Base-by-base conservation (phyloP, 2,113 vertebrate species). In the Varanus salvator region DNA sequence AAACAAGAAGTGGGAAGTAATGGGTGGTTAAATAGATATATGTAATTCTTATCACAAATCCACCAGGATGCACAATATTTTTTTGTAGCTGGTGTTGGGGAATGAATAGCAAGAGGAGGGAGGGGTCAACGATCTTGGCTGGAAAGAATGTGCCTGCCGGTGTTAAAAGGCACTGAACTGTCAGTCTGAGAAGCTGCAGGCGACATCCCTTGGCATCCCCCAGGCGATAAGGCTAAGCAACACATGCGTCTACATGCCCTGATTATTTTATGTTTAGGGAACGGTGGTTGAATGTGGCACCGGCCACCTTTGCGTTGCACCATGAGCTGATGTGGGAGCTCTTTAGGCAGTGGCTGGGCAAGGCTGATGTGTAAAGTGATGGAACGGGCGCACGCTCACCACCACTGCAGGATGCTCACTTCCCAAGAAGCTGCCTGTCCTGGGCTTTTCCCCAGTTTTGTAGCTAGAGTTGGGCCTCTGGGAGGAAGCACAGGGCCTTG, bases 1-100 rank as follows among this genome's bases (percentile, higher is more conserved):
- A 66, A 82, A 90, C 52, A 89, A 84, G 74, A 8, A 52, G 72
- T 57, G 48, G 14, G 34, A 86, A 78, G 11, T 19, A 91, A 88
- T 6, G 0, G 3, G 84, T 44, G 15, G 23, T 50, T 1, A 80
- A 87, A 85, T n/a, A 0, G 77, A 82, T 0, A 4, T 75, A 75
- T 92, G 0, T 50, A 75, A 7, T 76, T 89, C 81, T 88, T 44
- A n/a, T 71, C 17, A 11, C 34, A 48, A 38, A 74, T 60, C 80
- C 31, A 19, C n/a, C 6, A n/a, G 25, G 66, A 23, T 54, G 17
- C 78, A 5, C 80, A 23, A 2, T 74, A 8, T 25, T 88, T n/a
- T 48, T 81, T 54, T 80, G 76, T 27, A 48, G 19, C 48, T 15
- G 66, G 38, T 66, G 7, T 52, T 25, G 11, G 48, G 69, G 76